Base-by-base conservation (phyloP, 2,888 invertebrate genomes). In the Patella caerulea region DNA sequence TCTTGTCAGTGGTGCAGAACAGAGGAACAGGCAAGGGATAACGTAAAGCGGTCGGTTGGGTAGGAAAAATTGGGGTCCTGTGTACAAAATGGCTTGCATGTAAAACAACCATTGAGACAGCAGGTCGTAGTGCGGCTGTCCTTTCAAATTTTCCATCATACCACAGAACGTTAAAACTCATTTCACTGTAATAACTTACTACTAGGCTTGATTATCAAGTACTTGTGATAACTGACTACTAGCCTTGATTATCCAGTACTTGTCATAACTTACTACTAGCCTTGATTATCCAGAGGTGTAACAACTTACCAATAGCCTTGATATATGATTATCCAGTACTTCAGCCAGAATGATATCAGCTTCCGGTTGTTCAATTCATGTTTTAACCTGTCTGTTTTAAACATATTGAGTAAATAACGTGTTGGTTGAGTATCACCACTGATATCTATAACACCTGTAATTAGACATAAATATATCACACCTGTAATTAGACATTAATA, bases 251-350 rank as follows among this genome's bases (percentile, higher is more conserved):
- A 34, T 34, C 34, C 34, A 34, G 34, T 34, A 34, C 34, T 34
- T 34, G 34, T 34, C 5, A 34, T 34, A 34, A 34, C 34, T 34
- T 34, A 34, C 34, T 5, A 34, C 7, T 45, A 45, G 45, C 45
- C 45, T 45, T 45, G 45, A 45, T 45, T 45, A 9, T 45, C 45
- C 45, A 45, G 9, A 0, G 9, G 9, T 45, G 34, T 34, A 19
- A 65, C 17, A 12, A 77, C 88, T 82, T 83, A 94, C 94, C 92
- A 94, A 87, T 83, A 93, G 93, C 83, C 93, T 93, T 15, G 94
- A 93, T 83, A 94, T 93, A 85, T 94, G 94, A 88, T 93, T 92
- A 80, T 94, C 93, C 15, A 94, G 88, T 71, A 94, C 94, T 91
- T 94, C 94, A 4, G 94, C 94, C 54, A 94, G 86, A 15, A 93